A percentile compares a stretch with the other conserved stretches of the same genome.
Evolutionary conservation across 2,113 vertebrate species (phyloP).

Genomic region (Pterocles orientalis): DNA sequence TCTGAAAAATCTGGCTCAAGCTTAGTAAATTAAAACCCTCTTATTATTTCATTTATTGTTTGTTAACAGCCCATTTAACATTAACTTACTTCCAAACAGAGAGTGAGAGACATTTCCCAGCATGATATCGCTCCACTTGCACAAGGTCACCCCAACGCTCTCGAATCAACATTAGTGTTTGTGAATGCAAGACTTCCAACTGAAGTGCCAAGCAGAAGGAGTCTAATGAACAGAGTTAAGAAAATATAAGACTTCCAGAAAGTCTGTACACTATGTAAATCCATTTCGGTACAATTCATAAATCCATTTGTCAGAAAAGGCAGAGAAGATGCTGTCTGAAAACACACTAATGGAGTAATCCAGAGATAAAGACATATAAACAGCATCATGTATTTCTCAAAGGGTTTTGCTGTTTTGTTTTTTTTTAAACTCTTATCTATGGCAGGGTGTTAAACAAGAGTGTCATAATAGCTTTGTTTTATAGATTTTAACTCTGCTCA

Average conservation of each 20-base stretch:
- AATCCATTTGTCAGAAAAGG: neutral
- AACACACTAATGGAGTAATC: neutral
- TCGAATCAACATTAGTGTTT: constrained; percentile 93
- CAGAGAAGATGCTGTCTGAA: neutral
- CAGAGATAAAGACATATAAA: neutral
- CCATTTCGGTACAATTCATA: neutral
- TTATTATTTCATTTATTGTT: neutral
- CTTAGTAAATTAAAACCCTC: neutral
- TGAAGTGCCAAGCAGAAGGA: constrained; percentile 98
- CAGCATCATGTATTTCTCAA: neutral
- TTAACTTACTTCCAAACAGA: constrained; percentile 96
- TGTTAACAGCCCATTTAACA: neutral
- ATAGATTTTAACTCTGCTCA: neutral
- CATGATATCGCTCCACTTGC: constrained; percentile 93
- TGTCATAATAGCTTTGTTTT: neutral
- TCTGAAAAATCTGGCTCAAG: neutral
- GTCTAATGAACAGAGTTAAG: constrained; percentile 86
- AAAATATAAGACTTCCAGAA: constrained; percentile 20
- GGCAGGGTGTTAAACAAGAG: neutral
- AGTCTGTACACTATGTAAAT: neutral
- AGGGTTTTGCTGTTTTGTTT: neutral
- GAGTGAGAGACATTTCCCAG: constrained; percentile 94
- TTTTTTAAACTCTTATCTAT: neutral
- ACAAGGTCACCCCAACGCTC: constrained; percentile 99
- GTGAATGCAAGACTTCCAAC: constrained; percentile 96